A percentile compares a stretch with the other conserved stretches of the same genome.
These are phyloP conservation scores for Helicorthomorpha holstii DNA, from an alignment of 1,140 invertebrate genomes.

Conservation along the genomic window DNA sequence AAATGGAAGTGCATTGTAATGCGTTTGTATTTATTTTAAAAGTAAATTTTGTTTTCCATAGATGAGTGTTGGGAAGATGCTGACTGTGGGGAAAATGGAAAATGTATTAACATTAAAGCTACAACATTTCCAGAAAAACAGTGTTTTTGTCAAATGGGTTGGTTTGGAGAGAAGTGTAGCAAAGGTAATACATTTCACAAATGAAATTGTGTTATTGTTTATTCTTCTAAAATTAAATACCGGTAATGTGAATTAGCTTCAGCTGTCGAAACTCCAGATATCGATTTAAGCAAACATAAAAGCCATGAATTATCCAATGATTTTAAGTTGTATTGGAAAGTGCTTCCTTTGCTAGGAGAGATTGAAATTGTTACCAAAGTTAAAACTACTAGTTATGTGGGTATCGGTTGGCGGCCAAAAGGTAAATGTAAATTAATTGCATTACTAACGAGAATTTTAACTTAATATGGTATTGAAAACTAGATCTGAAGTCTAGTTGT, in stretches of 20 bases:
- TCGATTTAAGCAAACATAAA: conserved; percentile 48
- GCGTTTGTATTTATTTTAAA: conserved; percentile 1
- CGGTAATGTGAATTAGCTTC: conserved; percentile 42
- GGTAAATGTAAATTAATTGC: conserved; percentile 12
- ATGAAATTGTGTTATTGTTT: neutral
- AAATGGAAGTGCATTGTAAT: neutral
- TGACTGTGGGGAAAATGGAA: conserved; percentile 68
- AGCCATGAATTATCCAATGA: conserved; percentile 48
- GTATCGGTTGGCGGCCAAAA: conserved; percentile 58
- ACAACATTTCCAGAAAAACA: conserved; percentile 61
- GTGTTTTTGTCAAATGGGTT: conserved; percentile 77
- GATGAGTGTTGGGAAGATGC: conserved; percentile 49
- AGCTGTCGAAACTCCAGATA: conserved; percentile 34
- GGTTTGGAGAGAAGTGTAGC: conserved; percentile 38
- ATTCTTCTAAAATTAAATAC: neutral
- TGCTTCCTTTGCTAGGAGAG: conserved; percentile 58
- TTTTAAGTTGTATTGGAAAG: conserved; percentile 62
- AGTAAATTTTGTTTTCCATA: conserved; percentile 9
- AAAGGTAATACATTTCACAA: conserved; percentile 19
- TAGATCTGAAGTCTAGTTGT: conserved; percentile 7
- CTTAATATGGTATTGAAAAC: neutral
- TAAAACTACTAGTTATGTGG: conserved; percentile 70
- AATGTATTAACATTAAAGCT: conserved; percentile 58
- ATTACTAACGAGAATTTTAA: neutral
- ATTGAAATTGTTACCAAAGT: conserved; percentile 67